Evolutionary conservation across 2,797 vertebrate genomes (phyloP).

Genomic region (Gymnoscopelus braueri): DNA sequence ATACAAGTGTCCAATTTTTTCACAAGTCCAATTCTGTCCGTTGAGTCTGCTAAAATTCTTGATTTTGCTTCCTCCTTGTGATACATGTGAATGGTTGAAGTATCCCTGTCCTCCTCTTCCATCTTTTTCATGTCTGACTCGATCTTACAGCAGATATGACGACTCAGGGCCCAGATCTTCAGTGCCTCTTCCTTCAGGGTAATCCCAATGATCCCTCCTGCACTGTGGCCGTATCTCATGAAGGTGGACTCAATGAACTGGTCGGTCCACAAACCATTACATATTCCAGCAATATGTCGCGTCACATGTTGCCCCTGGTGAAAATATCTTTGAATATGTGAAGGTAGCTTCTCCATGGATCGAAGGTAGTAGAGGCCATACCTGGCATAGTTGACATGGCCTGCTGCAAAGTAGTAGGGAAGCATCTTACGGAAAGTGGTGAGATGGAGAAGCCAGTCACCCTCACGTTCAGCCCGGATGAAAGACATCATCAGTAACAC

Average conservation of each 20-base stretch:
- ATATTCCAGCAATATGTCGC: background rate
- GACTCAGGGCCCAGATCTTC: conserved; percentile 7
- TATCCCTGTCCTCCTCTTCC: background rate
- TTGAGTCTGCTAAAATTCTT: conserved; percentile 1
- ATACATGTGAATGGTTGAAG: background rate
- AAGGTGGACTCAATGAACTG: conserved; percentile 9
- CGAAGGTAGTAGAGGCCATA: conserved; percentile 1
- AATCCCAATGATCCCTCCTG: conserved; percentile 11
- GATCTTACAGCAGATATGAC: conserved; percentile 6
- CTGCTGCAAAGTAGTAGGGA: conserved; percentile 17
- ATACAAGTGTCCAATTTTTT: no score
- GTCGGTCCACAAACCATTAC: background rate
- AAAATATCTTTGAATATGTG: background rate
- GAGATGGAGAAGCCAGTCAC: conserved; percentile 6
- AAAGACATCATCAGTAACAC: conserved; percentile 2
- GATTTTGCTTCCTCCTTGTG: conserved; percentile 10
- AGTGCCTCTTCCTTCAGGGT: conserved; percentile 11
- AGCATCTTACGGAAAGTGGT: conserved; percentile 5
- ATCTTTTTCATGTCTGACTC: background rate
- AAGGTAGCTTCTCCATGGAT: background rate
- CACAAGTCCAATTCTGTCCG: conserved; percentile 3
- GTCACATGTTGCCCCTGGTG: conserved; percentile 3
- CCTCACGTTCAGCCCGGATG: conserved; percentile 1
- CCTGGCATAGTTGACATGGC: conserved; percentile 7
- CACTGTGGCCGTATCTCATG: background rate